Evolutionary conservation across 2,113 vertebrate genomes (phyloP), one percentile per base, ranked within the genome.

Genomic region (Excalfactoria chinensis): DNA sequence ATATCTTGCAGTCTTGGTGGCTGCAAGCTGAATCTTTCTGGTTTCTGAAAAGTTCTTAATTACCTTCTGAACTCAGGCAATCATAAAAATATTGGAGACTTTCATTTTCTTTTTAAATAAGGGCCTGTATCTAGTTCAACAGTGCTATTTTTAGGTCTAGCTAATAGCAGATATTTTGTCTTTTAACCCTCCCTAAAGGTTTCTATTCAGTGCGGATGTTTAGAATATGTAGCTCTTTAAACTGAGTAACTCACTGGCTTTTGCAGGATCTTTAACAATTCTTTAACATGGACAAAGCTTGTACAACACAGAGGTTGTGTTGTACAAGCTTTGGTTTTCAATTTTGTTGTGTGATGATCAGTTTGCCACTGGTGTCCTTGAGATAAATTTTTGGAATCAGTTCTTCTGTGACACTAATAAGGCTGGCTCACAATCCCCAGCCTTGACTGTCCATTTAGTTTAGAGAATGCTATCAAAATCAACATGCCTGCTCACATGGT

Each of bases 401-500:
- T 15, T n/a, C 23, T 40, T 81, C 34, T 55, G 1, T 1, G 0
- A 56, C 15, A 37, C 21, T 59, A 14, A 46, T 2, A 1, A 83
- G 32, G 7, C 48, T 75, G 34, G 17, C 32, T 82, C 7, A 2
- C 62, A 55, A 28, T 28, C 32, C 11, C 18, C 30, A 13, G 3
- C 7, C 19, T 32, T n/a, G 20, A 17, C 43, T 58, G 17, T 41
- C 14, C 8, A 1, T 44, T 51, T 51, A 23, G 28, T 51, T 68
- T 20, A 59, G 62, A 53, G 43, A 79, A 64, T 1, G 1, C 56
- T 64, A 4, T 44, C 35, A 64, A 34, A 78, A 69, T 22, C 49
- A 59, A 18, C 56, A 21, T 9, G 12, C 19, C 16, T 1, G 1
- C 55, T 8, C 41, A 55, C 40, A 14, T 37, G 48, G 37, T 11